phyloP scores from a whole-genome alignment of 1,140 invertebrate species.

The Drosophila navojoa region DNA sequence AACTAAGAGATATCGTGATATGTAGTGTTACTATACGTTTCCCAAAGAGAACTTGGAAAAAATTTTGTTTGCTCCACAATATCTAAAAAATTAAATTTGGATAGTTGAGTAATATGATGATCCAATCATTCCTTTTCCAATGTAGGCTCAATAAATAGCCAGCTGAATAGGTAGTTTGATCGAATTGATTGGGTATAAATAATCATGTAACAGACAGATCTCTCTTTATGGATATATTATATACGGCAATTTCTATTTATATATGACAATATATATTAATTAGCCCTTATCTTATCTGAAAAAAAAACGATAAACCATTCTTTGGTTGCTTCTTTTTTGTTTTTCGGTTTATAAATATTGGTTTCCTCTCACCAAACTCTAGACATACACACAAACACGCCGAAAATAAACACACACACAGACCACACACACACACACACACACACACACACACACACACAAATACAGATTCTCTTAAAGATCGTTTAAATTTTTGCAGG shows the following conservation, averaged over 20 bases:
- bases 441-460: background rate
- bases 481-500: slow-evolving; percentile 38
- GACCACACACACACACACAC: background rate
- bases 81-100: too few species aligned
- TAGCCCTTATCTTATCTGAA: background rate
- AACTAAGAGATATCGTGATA: too few species aligned
- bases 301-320: background rate
- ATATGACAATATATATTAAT: slow-evolving; percentile 1
- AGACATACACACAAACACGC: slow-evolving; percentile 10
- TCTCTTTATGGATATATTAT: too few species aligned
- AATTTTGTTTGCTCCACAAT: too few species aligned
- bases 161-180: too few species aligned
- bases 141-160: background rate
- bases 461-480: slow-evolving; percentile 30
- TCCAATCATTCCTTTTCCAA: background rate
- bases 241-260: too few species aligned
- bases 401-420: slow-evolving; percentile 12
- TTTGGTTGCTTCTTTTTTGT: slow-evolving; percentile 13
- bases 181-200: too few species aligned
- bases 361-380: slow-evolving; percentile 2
- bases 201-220: too few species aligned
- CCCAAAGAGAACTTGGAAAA: too few species aligned
- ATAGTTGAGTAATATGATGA: too few species aligned
- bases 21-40: too few species aligned
- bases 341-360: background rate